A percentile compares a stretch with the other conserved stretches of the same genome.
Evolutionary conservation across 1,140 invertebrate genomes (phyloP).

Genomic region (Hyposmocoma kahamanoa): DNA sequence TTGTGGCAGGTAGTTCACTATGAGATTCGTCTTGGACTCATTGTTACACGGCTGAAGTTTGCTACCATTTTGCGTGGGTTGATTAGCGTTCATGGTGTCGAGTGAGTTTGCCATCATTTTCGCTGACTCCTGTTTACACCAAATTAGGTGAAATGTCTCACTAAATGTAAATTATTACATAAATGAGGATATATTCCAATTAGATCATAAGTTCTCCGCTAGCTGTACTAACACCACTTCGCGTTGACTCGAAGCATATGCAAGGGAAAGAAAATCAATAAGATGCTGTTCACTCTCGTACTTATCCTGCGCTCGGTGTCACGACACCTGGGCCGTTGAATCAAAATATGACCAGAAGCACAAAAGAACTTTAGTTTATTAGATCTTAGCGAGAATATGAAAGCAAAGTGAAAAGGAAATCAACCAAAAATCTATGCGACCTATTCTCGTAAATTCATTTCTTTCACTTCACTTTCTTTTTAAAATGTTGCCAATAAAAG

Average conservation of each 20-base stretch:
- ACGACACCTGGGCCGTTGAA: constrained; percentile 48
- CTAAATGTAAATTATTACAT: constrained; percentile 26
- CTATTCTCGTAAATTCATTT: constrained; percentile 73
- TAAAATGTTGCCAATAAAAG: constrained; percentile 51
- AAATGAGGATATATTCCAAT: constrained; percentile 33
- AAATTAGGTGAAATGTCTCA: constrained; percentile 46
- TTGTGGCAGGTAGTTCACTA: constrained; percentile 94
- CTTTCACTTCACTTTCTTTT: constrained; percentile 72
- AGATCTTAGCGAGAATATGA: constrained; percentile 65
- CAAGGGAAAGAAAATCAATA: constrained; percentile 73
- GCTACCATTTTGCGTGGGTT: constrained; percentile 75
- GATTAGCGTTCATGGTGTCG: constrained; percentile 69
- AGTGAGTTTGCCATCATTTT: constrained; percentile 73
- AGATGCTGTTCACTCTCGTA: constrained; percentile 69
- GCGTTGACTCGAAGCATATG: constrained; percentile 70
- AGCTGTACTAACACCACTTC: constrained; percentile 56
- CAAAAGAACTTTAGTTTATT: constrained; percentile 66
- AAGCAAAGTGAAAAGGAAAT: constrained; percentile 72
- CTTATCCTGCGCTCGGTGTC: constrained; percentile 57
- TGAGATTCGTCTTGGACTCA: constrained; percentile 85
- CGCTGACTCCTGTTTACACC: constrained; percentile 40
- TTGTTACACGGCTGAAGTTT: constrained; percentile 75
- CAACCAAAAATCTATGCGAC: constrained; percentile 73
- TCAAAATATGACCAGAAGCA: constrained; percentile 60
- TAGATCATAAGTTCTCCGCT: constrained; percentile 46